Evolutionary conservation across 1,140 invertebrate genomes (phyloP).

Genomic region (Aethina tumida): DNA sequence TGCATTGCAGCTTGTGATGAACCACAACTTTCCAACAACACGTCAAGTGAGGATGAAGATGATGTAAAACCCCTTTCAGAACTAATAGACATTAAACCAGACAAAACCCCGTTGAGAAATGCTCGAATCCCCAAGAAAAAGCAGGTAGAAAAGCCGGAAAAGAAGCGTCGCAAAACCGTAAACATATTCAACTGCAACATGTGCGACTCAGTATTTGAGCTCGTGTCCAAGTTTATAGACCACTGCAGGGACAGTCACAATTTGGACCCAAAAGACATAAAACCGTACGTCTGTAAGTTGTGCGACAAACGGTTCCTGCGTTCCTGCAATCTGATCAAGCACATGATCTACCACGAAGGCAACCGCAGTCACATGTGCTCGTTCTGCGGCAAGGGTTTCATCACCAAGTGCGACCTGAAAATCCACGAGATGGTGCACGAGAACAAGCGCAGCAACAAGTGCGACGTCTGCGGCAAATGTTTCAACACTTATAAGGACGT

Average conservation of each 20-base stretch:
- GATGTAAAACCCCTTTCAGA: too few relatives aligned
- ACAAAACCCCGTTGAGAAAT: too few relatives aligned
- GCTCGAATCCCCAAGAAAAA: too few relatives aligned
- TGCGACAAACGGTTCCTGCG: conserved; percentile 16
- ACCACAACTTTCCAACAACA: too few relatives aligned
- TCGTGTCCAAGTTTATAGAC: conserved; percentile 19
- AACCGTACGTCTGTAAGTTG: conserved; percentile 39
- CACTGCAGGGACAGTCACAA: conserved; percentile 42
- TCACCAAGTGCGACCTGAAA: conserved; percentile 42
- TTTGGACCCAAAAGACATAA: conserved; percentile 38
- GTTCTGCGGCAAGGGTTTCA: conserved; percentile 49
- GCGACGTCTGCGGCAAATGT: conserved; percentile 52
- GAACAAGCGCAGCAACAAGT: conserved; percentile 58
- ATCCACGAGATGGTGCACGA: conserved; percentile 48
- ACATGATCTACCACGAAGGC: conserved; percentile 24
- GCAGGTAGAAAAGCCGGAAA: too few relatives aligned
- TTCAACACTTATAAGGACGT: conserved; percentile 36
- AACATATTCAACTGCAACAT: conserved; percentile 19
- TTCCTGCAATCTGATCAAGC: conserved; percentile 21
- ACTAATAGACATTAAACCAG: too few relatives aligned
- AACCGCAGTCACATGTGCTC: conserved; percentile 35
- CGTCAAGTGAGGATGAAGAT: too few relatives aligned
- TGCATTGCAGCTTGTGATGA: too few relatives aligned
- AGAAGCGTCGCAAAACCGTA: conserved; percentile 7
- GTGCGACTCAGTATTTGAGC: conserved; percentile 15